Base-by-base conservation (phyloP, 2,888 invertebrate species). In the Syrphus vitripennis region DNA sequence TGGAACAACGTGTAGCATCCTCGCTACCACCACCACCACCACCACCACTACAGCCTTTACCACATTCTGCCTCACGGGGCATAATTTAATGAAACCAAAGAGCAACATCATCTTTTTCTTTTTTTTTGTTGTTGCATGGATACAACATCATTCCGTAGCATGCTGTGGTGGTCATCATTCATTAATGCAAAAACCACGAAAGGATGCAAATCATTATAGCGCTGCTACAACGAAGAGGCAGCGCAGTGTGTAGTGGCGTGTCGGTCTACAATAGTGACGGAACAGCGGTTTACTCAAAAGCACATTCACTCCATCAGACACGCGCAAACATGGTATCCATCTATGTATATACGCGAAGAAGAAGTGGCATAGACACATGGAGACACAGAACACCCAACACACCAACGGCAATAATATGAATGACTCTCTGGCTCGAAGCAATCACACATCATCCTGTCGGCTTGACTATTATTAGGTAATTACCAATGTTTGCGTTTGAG, bases 401-500 rank as follows among this genome's bases (percentile, higher is more conserved):
- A n/a, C n/a, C n/a, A n/a, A n/a, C 50, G 50, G 24, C 50, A 24
- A 67, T n/a, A n/a, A n/a, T 50, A 76, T 71, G 84, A 76, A 76
- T 81, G 71, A 72, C 67, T 82, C 67, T 82, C 63, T 86, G 63
- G 86, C 86, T 86, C 12, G 57, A 48, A 86, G 82, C 86, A 86
- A 86, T 86, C 86, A 86, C 86, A 86, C 82, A 86, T 86, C 86
- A 86, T 86, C 86, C 86, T 86, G 86, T 86, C 86, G 86, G 77
- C 82, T 86, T 82, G 86, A 74, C 86, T 86, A 86, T 86, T 86
- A 86, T 86, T 86, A 86, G 86, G 86, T 86, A 86, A 86, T 86
- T 86, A 86, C 86, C 74, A 82, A 82, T 86, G 86, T 86, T 86
- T 86, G 86, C n/a, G n/a, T 78, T 74, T 74, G 55, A 82, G 82